phyloP scores from a whole-genome alignment of 1,140 invertebrate species.

The Arion vulgaris region DNA sequence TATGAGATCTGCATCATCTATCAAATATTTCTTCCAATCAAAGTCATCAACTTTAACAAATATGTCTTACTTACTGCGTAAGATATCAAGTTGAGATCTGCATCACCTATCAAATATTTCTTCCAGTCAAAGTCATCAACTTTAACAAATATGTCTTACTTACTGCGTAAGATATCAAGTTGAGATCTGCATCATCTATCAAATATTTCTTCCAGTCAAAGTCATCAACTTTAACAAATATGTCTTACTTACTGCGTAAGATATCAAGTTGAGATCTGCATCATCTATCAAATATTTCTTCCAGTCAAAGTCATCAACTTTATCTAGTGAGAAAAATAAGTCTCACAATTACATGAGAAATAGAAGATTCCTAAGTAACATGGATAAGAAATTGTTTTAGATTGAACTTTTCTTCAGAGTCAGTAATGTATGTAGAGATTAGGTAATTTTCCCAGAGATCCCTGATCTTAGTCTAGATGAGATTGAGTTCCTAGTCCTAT shows the following conservation, averaged over 20 bases:
- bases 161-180: conserved; percentile 52
- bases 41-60: conserved; percentile 55
- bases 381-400: too few species aligned
- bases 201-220: conserved; percentile 66
- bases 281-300: conserved; percentile 55
- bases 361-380: too few species aligned
- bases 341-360: too few species aligned
- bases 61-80: conserved; percentile 54
- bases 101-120: conserved; percentile 55
- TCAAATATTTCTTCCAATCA: conserved; percentile 62
- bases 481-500: too few species aligned
- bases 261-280: conserved; percentile 45
- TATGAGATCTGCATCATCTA: conserved; percentile 51
- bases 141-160: too few species aligned
- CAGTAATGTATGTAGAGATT: too few species aligned
- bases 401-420: too few species aligned
- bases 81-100: conserved; percentile 47
- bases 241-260: conserved; percentile 54
- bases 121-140: conserved; percentile 64
- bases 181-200: conserved; percentile 50
- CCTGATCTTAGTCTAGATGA: too few species aligned
- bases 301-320: conserved; percentile 64
- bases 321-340: conserved; percentile 3
- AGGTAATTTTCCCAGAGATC: too few species aligned
- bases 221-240: conserved; percentile 47